Percentiles rank a stretch among this genome's conserved stretches.
Conservation (phyloP, 2,888 invertebrate genomes). For the Teleiodes luculella region DNA sequence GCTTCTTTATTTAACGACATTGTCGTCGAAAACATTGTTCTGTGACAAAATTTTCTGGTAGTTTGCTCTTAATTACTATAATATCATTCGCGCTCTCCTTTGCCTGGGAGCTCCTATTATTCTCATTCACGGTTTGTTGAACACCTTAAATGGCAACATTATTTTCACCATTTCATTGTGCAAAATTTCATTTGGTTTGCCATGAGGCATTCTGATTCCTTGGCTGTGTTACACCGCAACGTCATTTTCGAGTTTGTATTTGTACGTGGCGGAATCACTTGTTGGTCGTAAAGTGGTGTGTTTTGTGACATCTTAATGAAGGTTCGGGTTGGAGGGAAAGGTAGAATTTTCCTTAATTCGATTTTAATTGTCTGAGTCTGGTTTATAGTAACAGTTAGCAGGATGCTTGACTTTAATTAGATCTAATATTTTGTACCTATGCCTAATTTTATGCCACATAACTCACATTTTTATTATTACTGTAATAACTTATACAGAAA, state of each 20-base stretch:
- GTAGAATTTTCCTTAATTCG: slow-evolving; percentile 43
- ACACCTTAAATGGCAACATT: slow-evolving; percentile 53
- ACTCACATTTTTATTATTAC: neutral
- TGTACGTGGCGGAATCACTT: slow-evolving; percentile 27
- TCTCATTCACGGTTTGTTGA: slow-evolving; percentile 60
- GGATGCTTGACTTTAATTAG: slow-evolving; percentile 4
- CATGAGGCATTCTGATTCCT: slow-evolving; percentile 26
- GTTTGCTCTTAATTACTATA: slow-evolving; percentile 61
- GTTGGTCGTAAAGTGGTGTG: slow-evolving; percentile 39
- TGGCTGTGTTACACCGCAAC: slow-evolving; percentile 32
- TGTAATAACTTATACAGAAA: neutral
- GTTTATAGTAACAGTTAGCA: slow-evolving; percentile 14
- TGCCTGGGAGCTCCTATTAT: slow-evolving; percentile 47
- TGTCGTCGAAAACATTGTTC: slow-evolving; percentile 50
- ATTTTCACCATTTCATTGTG: slow-evolving; percentile 52
- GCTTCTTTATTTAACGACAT: slow-evolving; percentile 44
- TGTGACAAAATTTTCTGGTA: slow-evolving; percentile 56
- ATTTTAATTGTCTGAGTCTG: slow-evolving; percentile 32
- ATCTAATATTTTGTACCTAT: slow-evolving; percentile 16
- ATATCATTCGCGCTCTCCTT: slow-evolving; percentile 49
- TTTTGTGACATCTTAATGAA: slow-evolving; percentile 46
- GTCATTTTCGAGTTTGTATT: slow-evolving; percentile 31
- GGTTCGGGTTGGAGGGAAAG: slow-evolving; percentile 33
- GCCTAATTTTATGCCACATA: neutral
- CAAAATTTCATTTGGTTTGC: slow-evolving; percentile 45